Conservation (phyloP, 1,140 invertebrate genomes). For the Drosophila pandora region DNA sequence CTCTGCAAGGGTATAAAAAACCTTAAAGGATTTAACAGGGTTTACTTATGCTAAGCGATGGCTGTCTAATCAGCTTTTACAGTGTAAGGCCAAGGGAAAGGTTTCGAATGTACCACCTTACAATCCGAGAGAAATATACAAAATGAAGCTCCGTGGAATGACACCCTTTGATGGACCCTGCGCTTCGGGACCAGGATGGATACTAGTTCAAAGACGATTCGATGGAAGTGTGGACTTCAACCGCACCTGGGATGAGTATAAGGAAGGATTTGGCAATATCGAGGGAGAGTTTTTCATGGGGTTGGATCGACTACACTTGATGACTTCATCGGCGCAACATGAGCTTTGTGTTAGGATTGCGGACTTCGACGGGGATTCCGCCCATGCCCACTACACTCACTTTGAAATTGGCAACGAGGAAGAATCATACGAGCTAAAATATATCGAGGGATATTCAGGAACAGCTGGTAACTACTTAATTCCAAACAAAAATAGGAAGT, state of each 20-base stretch:
- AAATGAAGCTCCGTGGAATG: background rate
- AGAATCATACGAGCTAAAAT: slow-evolving; percentile 87
- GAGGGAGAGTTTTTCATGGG: slow-evolving; percentile 55
- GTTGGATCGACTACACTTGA: slow-evolving; percentile 45
- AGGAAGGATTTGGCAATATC: slow-evolving; percentile 44
- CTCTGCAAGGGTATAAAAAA: too few relatives aligned
- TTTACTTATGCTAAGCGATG: too few relatives aligned
- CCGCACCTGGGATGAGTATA: slow-evolving; percentile 47
- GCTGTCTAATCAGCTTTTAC: too few relatives aligned
- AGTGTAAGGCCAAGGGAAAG: too few relatives aligned
- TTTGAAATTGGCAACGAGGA: slow-evolving; percentile 87
- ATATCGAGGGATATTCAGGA: slow-evolving; percentile 81
- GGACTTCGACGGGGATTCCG: slow-evolving; percentile 85
- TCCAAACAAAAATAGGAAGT: too few relatives aligned
- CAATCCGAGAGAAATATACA: background rate
- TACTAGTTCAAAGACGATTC: slow-evolving; percentile 39
- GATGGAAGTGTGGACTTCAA: slow-evolving; percentile 40
- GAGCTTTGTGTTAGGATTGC: slow-evolving; percentile 86
- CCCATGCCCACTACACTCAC: slow-evolving; percentile 86
- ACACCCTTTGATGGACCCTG: slow-evolving; percentile 29
- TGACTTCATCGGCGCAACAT: slow-evolving; percentile 27
- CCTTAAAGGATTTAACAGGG: too few relatives aligned
- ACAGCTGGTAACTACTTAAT: background rate
- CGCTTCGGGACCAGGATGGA: slow-evolving; percentile 37
- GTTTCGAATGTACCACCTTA: too few relatives aligned